Evolutionary conservation across 1,140 invertebrate genomes (phyloP).

Genomic region (Platyscapa corneri): DNA sequence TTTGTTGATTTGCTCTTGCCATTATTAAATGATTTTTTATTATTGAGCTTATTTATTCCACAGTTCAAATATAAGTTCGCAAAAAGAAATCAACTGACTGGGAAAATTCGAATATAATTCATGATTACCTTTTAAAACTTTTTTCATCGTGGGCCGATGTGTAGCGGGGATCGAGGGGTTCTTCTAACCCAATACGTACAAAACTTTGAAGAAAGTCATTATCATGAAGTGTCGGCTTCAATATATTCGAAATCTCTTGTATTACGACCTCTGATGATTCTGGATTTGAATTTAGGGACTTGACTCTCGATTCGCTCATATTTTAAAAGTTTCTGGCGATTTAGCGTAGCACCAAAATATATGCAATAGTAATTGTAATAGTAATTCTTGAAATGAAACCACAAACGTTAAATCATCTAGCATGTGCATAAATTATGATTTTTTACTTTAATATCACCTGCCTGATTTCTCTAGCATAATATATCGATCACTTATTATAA

Average conservation of each 20-base stretch:
- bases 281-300: too few species aligned
- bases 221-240: slow-evolving; percentile 75
- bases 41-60: too few species aligned
- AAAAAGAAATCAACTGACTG: not conserved
- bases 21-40: too few species aligned
- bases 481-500: not conserved
- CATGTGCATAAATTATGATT: not conserved
- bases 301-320: not conserved
- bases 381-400: too few species aligned
- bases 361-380: not conserved
- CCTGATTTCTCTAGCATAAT: not conserved
- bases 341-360: not conserved
- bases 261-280: not conserved
- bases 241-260: slow-evolving; percentile 59
- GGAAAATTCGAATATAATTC: not conserved
- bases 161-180: slow-evolving; percentile 45
- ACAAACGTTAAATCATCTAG: too few species aligned
- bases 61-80: too few species aligned
- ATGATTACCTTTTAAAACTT: slow-evolving; percentile 39
- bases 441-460: not conserved
- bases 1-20: too few species aligned
- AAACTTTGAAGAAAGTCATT: slow-evolving; percentile 85
- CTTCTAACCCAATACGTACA: slow-evolving; percentile 78
- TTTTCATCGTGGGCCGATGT: slow-evolving; percentile 8
- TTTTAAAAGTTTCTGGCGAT: not conserved